Evolutionary conservation across 2,888 invertebrate species (phyloP).

Genomic region (Drosophila rubida): DNA sequence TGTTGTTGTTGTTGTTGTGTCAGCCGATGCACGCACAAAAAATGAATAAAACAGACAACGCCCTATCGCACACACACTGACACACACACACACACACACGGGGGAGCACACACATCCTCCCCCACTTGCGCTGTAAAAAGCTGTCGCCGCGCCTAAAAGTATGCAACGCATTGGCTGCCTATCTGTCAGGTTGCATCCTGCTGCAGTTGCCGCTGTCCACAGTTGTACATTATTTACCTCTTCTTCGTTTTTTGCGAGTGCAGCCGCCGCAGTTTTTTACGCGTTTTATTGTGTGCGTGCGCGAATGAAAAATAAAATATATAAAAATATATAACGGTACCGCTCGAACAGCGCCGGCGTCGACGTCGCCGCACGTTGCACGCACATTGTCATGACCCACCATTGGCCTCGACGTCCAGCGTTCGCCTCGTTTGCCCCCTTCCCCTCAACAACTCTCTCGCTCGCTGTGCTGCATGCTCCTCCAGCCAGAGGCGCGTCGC

Average conservation of each 20-base stretch:
- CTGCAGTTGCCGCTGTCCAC: slow-evolving; percentile 1
- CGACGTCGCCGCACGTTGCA: slow-evolving; percentile 42
- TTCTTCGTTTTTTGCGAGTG: slow-evolving; percentile 70
- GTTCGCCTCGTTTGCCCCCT: slow-evolving; percentile 22
- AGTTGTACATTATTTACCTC: slow-evolving; percentile 77
- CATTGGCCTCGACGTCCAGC: slow-evolving; percentile 50
- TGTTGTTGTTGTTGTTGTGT: slow-evolving; percentile 13
- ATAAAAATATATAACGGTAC: slow-evolving; percentile 80
- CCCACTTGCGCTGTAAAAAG: slow-evolving; percentile 60
- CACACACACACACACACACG: slow-evolving; percentile 6
- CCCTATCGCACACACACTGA: slow-evolving; percentile 52
- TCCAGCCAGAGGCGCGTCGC: slow-evolving; percentile 20
- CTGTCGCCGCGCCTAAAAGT: slow-evolving; percentile 75
- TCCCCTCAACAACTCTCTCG: slow-evolving; percentile 2
- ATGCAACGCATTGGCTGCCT: slow-evolving; percentile 74
- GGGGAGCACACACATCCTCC: slow-evolving; percentile 1
- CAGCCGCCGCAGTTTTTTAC: slow-evolving; percentile 71
- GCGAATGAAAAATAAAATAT: slow-evolving; percentile 83
- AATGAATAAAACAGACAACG: slow-evolving; percentile 78
- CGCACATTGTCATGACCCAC: slow-evolving; percentile 51
- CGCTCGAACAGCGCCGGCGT: slow-evolving; percentile 62
- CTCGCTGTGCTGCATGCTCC: slow-evolving; percentile 16
- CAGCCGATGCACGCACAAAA: slow-evolving; percentile 70
- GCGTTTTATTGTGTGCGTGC: slow-evolving; percentile 82
- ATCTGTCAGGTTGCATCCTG: slow-evolving; percentile 64